A percentile compares a stretch with the other conserved stretches of the same genome.
These are phyloP conservation scores for Aeoliscus strigatus DNA, from an alignment of 2,797 vertebrate genomes.

Conservation along the genomic window DNA sequence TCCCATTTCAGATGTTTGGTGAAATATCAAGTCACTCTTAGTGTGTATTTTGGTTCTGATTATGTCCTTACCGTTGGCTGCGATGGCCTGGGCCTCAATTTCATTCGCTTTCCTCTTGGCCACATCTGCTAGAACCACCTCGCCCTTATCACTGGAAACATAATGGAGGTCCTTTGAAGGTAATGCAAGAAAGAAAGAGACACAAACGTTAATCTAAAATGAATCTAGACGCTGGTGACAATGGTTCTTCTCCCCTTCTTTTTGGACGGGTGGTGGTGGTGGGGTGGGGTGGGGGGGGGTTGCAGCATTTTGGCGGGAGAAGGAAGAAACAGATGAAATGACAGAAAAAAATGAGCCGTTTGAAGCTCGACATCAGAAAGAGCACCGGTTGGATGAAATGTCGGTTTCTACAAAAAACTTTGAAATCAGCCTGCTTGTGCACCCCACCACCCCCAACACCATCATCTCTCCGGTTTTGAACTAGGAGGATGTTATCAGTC, in stretches of 20 bases:
- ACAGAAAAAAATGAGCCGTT: slow-evolving; percentile 62
- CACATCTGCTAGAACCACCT: slow-evolving; percentile 92
- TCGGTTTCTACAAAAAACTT: slow-evolving; percentile 68
- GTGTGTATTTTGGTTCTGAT: slow-evolving; percentile 41
- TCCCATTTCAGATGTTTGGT: slow-evolving; percentile 40
- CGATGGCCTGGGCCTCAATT: slow-evolving; percentile 82
- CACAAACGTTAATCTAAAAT: slow-evolving; percentile 85
- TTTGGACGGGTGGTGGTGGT: too few relatives aligned
- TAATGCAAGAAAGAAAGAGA: slow-evolving; percentile 84
- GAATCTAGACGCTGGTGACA: slow-evolving; percentile 76
- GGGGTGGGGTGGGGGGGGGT: slow-evolving; percentile 21
- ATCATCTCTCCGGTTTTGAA: slow-evolving; percentile 57
- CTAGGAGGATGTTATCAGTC: slow-evolving; percentile 70
- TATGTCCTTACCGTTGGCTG: slow-evolving; percentile 81
- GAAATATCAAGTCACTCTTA: slow-evolving; percentile 36
- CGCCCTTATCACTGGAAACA: slow-evolving; percentile 92
- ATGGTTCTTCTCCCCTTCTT: slow-evolving; percentile 55
- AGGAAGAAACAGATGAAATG: slow-evolving; percentile 68
- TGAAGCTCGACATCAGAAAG: slow-evolving; percentile 75
- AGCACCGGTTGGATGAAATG: slow-evolving; percentile 69
- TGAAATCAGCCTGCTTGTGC: slow-evolving; percentile 66
- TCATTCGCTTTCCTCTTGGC: slow-evolving; percentile 91
- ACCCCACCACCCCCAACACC: too few relatives aligned
- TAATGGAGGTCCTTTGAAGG: slow-evolving; percentile 99
- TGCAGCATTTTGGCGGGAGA: slow-evolving; percentile 48